phyloP scores from a whole-genome alignment of 2,113 vertebrate species.

The Catagonus wagneri region DNA sequence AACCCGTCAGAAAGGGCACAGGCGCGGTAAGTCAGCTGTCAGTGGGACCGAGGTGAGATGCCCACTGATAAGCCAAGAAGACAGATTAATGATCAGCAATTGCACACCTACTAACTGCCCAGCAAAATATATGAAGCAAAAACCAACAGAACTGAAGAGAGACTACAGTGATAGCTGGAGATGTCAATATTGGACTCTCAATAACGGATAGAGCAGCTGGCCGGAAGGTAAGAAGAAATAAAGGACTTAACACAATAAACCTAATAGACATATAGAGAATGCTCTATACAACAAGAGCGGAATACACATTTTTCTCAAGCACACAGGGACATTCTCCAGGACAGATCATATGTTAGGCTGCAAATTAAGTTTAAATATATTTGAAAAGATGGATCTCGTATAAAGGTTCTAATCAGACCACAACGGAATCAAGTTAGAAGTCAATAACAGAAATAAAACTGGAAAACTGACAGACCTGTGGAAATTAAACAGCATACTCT shows the following conservation, averaged over 20 bases:
- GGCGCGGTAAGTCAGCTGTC: accelerated
- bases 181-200: too few species aligned
- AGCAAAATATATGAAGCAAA: background rate
- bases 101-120: background rate
- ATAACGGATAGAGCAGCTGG: background rate
- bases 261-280: too few species aligned
- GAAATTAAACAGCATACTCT: background rate
- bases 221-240: accelerated
- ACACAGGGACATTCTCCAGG: background rate
- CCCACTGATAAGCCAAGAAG: background rate
- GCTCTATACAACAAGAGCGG: background rate
- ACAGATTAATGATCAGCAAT: background rate
- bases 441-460: background rate
- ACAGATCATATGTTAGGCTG: background rate
- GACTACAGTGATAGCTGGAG: background rate
- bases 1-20: too few species aligned
- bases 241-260: background rate
- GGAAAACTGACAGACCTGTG: background rate
- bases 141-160: background rate
- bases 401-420: background rate
- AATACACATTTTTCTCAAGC: too few species aligned
- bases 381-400: background rate
- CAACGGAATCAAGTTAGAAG: background rate
- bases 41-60: background rate
- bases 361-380: background rate